Base-by-base conservation (phyloP, 2,797 vertebrate species). In the Hypotaenidia philippensis region DNA sequence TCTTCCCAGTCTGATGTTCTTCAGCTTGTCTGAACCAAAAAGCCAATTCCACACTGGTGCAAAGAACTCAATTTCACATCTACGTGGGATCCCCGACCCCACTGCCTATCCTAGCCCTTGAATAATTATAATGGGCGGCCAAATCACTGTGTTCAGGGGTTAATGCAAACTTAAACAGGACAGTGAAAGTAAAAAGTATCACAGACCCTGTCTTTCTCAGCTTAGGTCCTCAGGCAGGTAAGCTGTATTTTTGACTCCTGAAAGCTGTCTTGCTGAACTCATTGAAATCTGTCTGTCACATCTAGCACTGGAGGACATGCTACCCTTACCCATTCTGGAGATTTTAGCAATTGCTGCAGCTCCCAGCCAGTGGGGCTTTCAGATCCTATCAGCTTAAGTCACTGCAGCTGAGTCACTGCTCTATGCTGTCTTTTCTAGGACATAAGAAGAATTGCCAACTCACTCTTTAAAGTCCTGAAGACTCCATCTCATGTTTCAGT, bases 401-500 rank as follows among this genome's bases (percentile, higher is more conserved):
- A 40, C 20, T 66, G 83, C 83, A 91, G 85, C 63, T 52, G 50
- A 74, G 47, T 86, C 76, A 97, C 80, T 60, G 80, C 59, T 83
- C 53, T 95, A 72, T 89, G 63, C 32, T 93, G 17, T 94, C 34
- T 93, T 87, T 93, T 44, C 75, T 86, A 99, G 99, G 99, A 99
- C 88, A 97, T 99, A 83, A 98, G 98, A 97, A 98, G 98, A 97
- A 99, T 99, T 65, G 98, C 99, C 63, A 98, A 97, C 92, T 99
- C 98, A 2, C 98, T 99, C 50, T 98, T 98, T 52, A 99, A 99
- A 96, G 98, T 96, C 74, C 97, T 99, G 97, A 99, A 98, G 96
- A 96, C 96, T 93, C 98, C 98, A 3, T 68, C 98, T 27, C 98
- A 98, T 38, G 84, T 90, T 87, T 86, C 83, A 26, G 94, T 96